These are phyloP conservation scores for Chrysopilus asiliformis DNA, from an alignment of 2,888 invertebrate genomes.

Conservation along the genomic window DNA sequence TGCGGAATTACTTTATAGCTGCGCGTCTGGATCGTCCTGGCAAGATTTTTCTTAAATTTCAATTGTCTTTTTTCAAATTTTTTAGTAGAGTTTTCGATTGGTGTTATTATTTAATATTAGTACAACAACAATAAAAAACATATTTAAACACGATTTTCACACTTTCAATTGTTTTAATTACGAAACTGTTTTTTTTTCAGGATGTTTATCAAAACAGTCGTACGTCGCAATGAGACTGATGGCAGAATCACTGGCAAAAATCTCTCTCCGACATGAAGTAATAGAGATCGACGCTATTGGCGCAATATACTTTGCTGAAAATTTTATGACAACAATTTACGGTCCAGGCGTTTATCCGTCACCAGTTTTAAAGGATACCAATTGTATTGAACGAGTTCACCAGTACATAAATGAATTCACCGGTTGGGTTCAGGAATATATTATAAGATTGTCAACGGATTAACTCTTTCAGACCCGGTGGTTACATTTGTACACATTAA, in stretches of 20 bases:
- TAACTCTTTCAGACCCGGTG: no score
- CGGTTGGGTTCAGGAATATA: conserved; percentile 24
- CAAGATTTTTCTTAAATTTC: conserved; percentile 1
- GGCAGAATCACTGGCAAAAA: conserved; percentile 32
- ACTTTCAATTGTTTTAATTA: neutral
- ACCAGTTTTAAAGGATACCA: conserved; percentile 19
- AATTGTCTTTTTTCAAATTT: neutral
- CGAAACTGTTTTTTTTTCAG: conserved; percentile 17
- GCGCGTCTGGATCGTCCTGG: conserved; percentile 33
- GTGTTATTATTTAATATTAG: no score
- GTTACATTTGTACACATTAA: no score
- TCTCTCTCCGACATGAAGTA: conserved; percentile 27
- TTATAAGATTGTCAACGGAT: conserved; percentile 16
- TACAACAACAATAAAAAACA: no score
- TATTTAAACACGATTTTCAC: no score
- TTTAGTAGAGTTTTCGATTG: no score
- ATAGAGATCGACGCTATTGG: conserved; percentile 25
- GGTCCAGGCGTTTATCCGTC: conserved; percentile 21
- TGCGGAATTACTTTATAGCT: conserved; percentile 37
- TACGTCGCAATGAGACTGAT: conserved; percentile 27
- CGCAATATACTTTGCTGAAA: conserved; percentile 29
- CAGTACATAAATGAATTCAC: conserved; percentile 24
- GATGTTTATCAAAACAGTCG: conserved; percentile 26
- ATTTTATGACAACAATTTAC: conserved; percentile 24
- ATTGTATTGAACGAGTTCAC: conserved; percentile 25